Conservation (phyloP, 2,113 vertebrate species). For the Trachemys scripta region DNA sequence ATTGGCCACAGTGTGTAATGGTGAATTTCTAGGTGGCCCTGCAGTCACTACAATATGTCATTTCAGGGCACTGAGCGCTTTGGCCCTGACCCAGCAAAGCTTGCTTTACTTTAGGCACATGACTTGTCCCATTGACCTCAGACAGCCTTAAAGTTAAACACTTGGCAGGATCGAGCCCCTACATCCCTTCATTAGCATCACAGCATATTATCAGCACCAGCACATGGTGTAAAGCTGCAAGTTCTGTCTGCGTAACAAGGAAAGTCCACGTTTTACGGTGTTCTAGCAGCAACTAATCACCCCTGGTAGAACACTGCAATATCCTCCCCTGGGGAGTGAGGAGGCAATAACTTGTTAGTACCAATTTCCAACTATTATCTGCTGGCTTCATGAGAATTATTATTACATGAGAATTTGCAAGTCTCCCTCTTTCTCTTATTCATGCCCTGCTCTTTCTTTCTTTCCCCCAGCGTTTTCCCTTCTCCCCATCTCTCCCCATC, state of each 20-base stretch:
- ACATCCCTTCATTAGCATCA: neutral
- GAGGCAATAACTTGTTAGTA: neutral
- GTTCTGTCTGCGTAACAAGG: neutral
- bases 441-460: neutral
- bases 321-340: neutral
- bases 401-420: neutral
- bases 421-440: neutral
- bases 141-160: neutral
- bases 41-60: fast-evolving
- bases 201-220: neutral
- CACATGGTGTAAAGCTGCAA: neutral
- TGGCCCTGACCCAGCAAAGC: no score
- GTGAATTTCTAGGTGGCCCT: neutral
- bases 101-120: neutral
- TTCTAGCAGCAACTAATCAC: neutral
- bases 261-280: neutral
- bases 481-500: neutral
- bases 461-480: neutral
- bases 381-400: neutral
- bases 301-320: neutral
- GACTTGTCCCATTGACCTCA: neutral
- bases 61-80: neutral
- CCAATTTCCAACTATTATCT: neutral
- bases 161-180: neutral
- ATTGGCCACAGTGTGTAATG: neutral